Evolutionary conservation across 2,888 invertebrate genomes (phyloP).

Genomic region (Therioaphis trifolii): DNA sequence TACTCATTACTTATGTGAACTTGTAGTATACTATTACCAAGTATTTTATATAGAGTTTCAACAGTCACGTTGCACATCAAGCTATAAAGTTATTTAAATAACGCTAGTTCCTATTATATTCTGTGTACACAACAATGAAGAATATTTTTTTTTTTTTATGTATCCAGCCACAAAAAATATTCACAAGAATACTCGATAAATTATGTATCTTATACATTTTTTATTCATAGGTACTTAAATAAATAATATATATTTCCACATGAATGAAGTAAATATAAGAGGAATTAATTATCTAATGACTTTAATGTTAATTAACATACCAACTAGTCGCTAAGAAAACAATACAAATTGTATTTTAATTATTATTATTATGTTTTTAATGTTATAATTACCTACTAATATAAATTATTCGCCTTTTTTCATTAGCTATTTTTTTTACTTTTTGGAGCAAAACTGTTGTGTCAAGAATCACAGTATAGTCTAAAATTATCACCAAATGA

Average conservation of each 20-base stretch:
- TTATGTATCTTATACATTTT: neutral
- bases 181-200: neutral
- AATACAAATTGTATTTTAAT: constrained; percentile 37
- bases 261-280: neutral
- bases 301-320: constrained; percentile 45
- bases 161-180: neutral
- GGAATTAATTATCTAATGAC: constrained; percentile 40
- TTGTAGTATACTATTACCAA: neutral
- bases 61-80: constrained; percentile 4
- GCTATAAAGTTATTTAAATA: constrained; percentile 23
- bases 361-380: constrained; percentile 40
- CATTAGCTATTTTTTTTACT: neutral
- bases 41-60: constrained; percentile 23
- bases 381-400: constrained; percentile 47
- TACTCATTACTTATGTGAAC: constrained; percentile 17
- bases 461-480: constrained; percentile 2
- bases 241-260: neutral
- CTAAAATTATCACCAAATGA: constrained; percentile 54
- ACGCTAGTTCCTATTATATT: constrained; percentile 51
- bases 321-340: neutral
- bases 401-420: constrained; percentile 54
- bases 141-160: constrained; percentile 4
- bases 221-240: neutral
- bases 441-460: constrained; percentile 26
- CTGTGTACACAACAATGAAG: constrained; percentile 7